Percentiles rank a stretch among this genome's conserved stretches.
phyloP scores from a whole-genome alignment of 53 echinoderm and acorn worm species.

The Pentamera pediparva region DNA sequence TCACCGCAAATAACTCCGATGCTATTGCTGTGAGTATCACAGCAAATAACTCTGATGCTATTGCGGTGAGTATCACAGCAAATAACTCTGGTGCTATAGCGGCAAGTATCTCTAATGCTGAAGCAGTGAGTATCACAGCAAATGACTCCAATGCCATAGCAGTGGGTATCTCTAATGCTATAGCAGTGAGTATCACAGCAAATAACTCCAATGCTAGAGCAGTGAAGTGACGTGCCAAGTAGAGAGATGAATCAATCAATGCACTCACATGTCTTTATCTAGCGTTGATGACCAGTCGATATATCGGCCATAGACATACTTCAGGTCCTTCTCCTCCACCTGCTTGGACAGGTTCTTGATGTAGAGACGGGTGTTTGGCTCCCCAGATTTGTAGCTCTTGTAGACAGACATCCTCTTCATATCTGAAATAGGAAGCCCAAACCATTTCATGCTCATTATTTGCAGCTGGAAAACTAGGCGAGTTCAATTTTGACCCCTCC shows the following conservation, averaged over 20 bases:
- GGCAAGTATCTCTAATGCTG: too few relatives aligned
- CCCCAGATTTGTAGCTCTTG: constrained; percentile 83
- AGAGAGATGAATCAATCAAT: neutral
- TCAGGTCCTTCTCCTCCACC: constrained; percentile 92
- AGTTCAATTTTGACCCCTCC: neutral
- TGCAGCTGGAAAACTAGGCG: neutral
- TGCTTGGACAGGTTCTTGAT: constrained; percentile 89
- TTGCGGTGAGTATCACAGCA: too few relatives aligned
- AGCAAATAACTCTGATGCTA: too few relatives aligned
- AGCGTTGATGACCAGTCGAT: constrained; percentile 84
- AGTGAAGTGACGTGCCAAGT: neutral
- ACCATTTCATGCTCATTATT: too few relatives aligned
- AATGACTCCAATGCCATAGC: neutral
- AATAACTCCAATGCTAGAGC: neutral
- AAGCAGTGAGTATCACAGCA: too few relatives aligned
- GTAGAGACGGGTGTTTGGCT: constrained; percentile 87
- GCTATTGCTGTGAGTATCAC: too few relatives aligned
- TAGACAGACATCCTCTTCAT: constrained; percentile 80
- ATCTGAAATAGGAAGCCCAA: constrained; percentile 40
- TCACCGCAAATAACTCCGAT: too few relatives aligned
- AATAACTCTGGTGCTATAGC: too few relatives aligned
- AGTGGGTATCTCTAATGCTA: neutral
- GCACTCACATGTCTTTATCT: constrained; percentile 94
- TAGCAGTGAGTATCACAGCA: too few relatives aligned
- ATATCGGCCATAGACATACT: constrained; percentile 90